Percentiles rank a stretch among this genome's conserved stretches.
Evolutionary conservation across 2,113 vertebrate genomes (phyloP).

Genomic region (Sceloporus undulatus): DNA sequence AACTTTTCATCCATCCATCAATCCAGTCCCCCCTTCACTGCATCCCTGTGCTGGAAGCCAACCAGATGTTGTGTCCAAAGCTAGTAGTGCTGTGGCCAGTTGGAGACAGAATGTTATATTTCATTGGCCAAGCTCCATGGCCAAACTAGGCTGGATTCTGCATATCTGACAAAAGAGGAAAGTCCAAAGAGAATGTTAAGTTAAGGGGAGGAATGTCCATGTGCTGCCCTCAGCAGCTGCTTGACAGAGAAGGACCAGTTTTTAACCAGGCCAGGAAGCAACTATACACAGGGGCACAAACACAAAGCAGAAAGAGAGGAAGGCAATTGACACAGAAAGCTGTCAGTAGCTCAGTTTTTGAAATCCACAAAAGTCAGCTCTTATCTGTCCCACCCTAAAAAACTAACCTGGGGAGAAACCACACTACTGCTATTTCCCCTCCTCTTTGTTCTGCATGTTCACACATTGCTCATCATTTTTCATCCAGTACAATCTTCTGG

Average conservation of each 20-base stretch:
- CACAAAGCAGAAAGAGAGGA: background rate
- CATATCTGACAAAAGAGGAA: background rate
- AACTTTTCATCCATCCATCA: background rate
- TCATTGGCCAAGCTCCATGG: conserved; percentile 5
- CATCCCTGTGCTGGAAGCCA: background rate
- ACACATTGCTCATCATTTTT: background rate
- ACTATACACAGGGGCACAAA: background rate
- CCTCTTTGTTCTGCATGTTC: background rate
- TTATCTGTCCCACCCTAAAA: background rate
- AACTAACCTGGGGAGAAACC: background rate
- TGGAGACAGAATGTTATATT: conserved; percentile 1
- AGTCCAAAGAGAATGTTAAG: conserved; percentile 14
- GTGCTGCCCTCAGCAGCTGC: background rate
- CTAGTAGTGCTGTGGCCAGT: too few relatives aligned
- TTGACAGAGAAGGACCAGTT: background rate
- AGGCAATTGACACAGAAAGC: background rate
- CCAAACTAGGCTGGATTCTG: conserved; percentile 6
- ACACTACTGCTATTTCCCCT: background rate
- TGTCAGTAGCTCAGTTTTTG: background rate
- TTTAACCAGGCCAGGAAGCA: background rate
- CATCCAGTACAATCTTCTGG: background rate
- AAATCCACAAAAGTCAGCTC: background rate
- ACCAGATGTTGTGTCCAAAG: background rate
- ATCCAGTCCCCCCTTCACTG: background rate
- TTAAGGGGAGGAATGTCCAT: background rate